A percentile compares a stretch with the other conserved stretches of the same genome.
Evolutionary conservation across 2,113 vertebrate species (phyloP).

Genomic region (Urocitellus parryii): DNA sequence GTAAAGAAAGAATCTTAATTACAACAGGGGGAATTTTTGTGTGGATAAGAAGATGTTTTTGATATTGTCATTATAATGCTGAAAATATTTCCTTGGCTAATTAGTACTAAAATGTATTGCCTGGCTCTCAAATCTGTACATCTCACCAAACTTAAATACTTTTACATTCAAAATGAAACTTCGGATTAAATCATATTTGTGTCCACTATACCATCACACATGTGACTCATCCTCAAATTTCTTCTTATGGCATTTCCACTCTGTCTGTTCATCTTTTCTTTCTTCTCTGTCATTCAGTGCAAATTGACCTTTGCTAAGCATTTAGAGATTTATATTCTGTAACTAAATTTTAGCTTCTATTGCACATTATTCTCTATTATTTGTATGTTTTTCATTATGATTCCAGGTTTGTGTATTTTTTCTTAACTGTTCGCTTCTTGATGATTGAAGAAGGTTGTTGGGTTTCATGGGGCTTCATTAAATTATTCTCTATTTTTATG

Average conservation of each 20-base stretch:
- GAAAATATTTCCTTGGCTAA: not conserved
- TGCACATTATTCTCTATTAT: not conserved
- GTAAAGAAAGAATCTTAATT: constrained; percentile 46
- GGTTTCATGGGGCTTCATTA: not conserved
- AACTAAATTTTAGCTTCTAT: not conserved
- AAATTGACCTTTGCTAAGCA: not conserved
- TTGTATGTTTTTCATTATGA: not conserved
- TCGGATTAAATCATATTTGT: not conserved
- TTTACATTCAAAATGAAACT: constrained; percentile 10
- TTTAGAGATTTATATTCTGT: not conserved
- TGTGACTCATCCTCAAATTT: not conserved
- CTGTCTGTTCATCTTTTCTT: not conserved
- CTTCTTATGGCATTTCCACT: not conserved
- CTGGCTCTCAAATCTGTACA: not conserved
- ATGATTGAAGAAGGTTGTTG: not conserved
- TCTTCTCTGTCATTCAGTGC: not conserved
- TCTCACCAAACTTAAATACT: constrained; percentile 29
- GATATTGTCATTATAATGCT: not conserved
- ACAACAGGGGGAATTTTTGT: not conserved
- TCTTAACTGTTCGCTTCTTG: not conserved
- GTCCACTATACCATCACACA: not conserved
- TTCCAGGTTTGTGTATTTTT: constrained; percentile 44
- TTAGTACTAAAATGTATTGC: constrained; percentile 30
- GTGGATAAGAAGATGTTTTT: constrained; percentile 59
- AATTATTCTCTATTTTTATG: constrained; percentile 32